Conservation (phyloP, 2,888 invertebrate genomes). For the Drosophila sordidula region DNA sequence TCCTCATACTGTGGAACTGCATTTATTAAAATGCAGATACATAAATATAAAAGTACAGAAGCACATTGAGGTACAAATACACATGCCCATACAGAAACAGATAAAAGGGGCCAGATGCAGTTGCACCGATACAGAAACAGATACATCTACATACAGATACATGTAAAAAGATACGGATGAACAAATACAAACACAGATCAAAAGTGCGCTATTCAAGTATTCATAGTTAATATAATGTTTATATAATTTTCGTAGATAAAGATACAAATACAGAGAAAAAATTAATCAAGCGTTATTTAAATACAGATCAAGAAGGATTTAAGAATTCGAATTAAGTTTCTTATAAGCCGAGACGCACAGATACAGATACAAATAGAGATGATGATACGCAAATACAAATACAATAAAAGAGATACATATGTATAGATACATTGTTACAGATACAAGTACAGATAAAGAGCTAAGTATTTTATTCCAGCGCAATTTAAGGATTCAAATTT, state of each 20-base stretch:
- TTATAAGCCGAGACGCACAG: no score
- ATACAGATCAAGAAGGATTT: not conserved
- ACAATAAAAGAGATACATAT: not conserved
- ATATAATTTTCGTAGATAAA: not conserved
- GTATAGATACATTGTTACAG: not conserved
- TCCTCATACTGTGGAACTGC: no score
- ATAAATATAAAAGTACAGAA: not conserved
- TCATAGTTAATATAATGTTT: no score
- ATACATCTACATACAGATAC: not conserved
- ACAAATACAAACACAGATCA: conserved; percentile 1
- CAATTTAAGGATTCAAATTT: conserved; percentile 6
- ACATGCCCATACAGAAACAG: not conserved
- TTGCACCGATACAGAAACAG: not conserved
- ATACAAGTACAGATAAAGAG: not conserved
- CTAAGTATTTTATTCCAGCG: conserved; percentile 1
- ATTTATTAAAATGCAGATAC: not conserved
- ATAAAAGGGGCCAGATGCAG: not conserved
- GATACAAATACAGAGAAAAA: not conserved
- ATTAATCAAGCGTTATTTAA: not conserved
- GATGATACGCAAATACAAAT: no score
- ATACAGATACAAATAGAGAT: no score
- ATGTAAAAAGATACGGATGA: not conserved
- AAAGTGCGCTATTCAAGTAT: not conserved
- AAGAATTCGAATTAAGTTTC: no score
- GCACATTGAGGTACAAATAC: not conserved